Percentiles rank a stretch among this genome's conserved stretches.
phyloP scores from a whole-genome alignment of 2,113 vertebrate species.

The Tetrax tetrax region DNA sequence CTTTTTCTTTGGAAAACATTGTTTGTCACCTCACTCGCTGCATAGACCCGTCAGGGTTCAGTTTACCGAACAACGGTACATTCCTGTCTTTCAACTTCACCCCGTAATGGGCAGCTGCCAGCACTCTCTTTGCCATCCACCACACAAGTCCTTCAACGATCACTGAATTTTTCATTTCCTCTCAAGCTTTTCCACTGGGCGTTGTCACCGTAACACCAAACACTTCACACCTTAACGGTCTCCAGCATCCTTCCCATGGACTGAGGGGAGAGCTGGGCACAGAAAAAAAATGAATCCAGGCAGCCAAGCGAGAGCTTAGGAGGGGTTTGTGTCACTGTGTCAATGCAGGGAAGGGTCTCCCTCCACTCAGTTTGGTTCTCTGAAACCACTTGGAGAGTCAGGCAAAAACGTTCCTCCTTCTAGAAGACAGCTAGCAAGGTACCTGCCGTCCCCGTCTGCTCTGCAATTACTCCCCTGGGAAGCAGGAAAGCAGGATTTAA shows the following conservation, averaged over 20 bases:
- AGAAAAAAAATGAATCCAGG: not conserved
- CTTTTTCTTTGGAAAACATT: not conserved
- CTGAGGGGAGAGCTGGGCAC: not conserved
- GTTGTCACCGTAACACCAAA: not conserved
- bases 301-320: not conserved
- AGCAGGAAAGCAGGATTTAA: not conserved
- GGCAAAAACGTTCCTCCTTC: not conserved
- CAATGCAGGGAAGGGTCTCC: not conserved
- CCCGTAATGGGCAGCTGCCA: not conserved
- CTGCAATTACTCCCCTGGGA: not conserved
- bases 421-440: not conserved
- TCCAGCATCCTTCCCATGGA: not conserved
- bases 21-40: not conserved
- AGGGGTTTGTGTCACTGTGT: not conserved
- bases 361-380: not conserved
- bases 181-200: not conserved
- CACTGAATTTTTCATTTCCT: not conserved
- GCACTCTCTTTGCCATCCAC: not conserved
- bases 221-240: not conserved
- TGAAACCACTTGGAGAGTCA: not conserved
- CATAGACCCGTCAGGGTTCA: not conserved
- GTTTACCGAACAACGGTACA: not conserved
- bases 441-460: rapidly evolving
- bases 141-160: not conserved
- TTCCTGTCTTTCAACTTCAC: not conserved